Evolutionary conservation across 2,888 invertebrate species (phyloP).

Genomic region (Aplocera efformata): DNA sequence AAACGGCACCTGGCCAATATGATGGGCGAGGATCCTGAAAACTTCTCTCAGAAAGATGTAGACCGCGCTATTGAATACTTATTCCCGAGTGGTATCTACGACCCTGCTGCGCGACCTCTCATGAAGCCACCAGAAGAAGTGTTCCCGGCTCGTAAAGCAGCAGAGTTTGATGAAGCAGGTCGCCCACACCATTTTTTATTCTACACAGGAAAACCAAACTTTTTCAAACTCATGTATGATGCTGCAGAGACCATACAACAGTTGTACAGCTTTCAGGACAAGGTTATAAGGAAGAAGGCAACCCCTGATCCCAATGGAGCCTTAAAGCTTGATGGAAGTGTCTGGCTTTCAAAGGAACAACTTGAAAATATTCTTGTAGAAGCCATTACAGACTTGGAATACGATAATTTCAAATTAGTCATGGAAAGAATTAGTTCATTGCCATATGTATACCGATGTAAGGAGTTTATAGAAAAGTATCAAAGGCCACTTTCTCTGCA

Average conservation of each 20-base stretch:
- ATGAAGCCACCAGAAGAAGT: slow-evolving; percentile 95
- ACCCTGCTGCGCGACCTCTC: slow-evolving; percentile 90
- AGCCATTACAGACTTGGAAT: slow-evolving; percentile 83
- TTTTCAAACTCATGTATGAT: slow-evolving; percentile 90
- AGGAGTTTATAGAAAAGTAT: slow-evolving; percentile 87
- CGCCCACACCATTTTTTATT: slow-evolving; percentile 95
- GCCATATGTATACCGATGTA: slow-evolving; percentile 85
- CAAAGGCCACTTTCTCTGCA: slow-evolving; percentile 82
- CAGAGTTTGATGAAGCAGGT: slow-evolving; percentile 94
- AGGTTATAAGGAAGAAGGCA: slow-evolving; percentile 82
- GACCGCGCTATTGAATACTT: slow-evolving; percentile 94
- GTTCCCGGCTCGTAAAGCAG: slow-evolving; percentile 91
- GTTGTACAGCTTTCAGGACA: slow-evolving; percentile 85
- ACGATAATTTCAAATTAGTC: slow-evolving; percentile 85
- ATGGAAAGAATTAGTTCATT: slow-evolving; percentile 86
- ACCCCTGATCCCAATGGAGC: slow-evolving; percentile 80
- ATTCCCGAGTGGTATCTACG: slow-evolving; percentile 96
- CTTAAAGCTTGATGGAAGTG: slow-evolving; percentile 58
- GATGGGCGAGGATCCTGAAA: slow-evolving; percentile 97
- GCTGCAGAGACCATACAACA: slow-evolving; percentile 84
- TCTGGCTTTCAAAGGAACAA: slow-evolving; percentile 84
- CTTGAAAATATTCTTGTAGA: slow-evolving; percentile 85
- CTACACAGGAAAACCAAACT: slow-evolving; percentile 94
- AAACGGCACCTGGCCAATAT: slow-evolving; percentile 98
- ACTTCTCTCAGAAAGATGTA: slow-evolving; percentile 92